A percentile compares a stretch with the other conserved stretches of the same genome.
phyloP scores from a whole-genome alignment of 1,140 invertebrate genomes.

The Cydia splendana region DNA sequence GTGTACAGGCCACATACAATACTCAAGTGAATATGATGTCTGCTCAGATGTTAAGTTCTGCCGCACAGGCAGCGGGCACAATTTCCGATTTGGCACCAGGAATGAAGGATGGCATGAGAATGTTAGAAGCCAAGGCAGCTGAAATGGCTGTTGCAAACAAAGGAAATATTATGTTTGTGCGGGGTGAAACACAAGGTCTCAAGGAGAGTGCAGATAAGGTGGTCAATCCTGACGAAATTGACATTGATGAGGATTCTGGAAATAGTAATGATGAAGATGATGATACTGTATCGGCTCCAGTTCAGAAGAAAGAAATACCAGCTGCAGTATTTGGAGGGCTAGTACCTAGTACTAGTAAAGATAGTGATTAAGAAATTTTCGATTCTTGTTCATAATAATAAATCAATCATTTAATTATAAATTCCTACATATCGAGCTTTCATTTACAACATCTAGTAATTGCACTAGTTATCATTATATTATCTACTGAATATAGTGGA shows the following conservation, averaged over 20 bases:
- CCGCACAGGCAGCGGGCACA: constrained; percentile 82
- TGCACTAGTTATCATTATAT: no score
- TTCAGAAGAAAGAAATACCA: constrained; percentile 91
- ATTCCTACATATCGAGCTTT: constrained; percentile 51
- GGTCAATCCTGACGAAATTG: constrained; percentile 96
- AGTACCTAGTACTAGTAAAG: constrained; percentile 59
- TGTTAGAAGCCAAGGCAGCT: constrained; percentile 91
- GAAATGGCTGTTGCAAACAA: constrained; percentile 81
- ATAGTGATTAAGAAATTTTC: constrained; percentile 39
- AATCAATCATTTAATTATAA: constrained; percentile 59
- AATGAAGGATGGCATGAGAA: constrained; percentile 91
- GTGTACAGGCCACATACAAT: constrained; percentile 98
- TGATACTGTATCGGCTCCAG: constrained; percentile 82
- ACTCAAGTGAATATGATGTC: constrained; percentile 99
- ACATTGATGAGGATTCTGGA: constrained; percentile 91
- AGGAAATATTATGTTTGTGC: constrained; percentile 90
- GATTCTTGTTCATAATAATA: constrained; percentile 49
- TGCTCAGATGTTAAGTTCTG: constrained; percentile 94
- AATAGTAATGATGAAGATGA: constrained; percentile 85
- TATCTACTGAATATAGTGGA: no score
- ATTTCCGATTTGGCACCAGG: constrained; percentile 85
- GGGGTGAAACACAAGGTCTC: constrained; percentile 91
- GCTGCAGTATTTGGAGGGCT: constrained; percentile 93
- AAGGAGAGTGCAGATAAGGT: constrained; percentile 86
- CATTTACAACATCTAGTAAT: constrained; percentile 55